These are phyloP conservation scores for Thryonomys swinderianus DNA, from an alignment of 2,113 vertebrate genomes.

Conservation along the genomic window DNA sequence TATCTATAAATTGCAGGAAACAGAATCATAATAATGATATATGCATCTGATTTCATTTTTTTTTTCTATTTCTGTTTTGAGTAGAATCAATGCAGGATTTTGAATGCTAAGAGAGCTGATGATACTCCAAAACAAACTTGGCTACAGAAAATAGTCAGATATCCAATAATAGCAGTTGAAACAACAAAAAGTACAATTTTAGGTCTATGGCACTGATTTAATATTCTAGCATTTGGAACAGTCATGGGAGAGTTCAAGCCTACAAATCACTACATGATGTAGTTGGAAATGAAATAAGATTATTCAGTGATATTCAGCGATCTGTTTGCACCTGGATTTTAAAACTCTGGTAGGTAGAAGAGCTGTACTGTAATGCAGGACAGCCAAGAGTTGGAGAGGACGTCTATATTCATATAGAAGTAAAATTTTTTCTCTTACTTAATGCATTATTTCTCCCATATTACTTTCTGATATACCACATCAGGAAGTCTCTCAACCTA, in stretches of 20 bases:
- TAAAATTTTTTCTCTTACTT: neutral
- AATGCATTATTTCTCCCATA: neutral
- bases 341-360: neutral
- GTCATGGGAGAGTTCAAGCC: neutral
- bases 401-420: neutral
- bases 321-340: neutral
- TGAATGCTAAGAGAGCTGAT: neutral
- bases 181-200: neutral
- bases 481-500: neutral
- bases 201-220: neutral
- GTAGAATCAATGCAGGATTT: neutral
- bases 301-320: neutral
- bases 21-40: neutral
- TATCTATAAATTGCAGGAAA: neutral
- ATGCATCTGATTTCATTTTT: neutral
- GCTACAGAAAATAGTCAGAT: neutral
- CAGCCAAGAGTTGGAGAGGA: neutral
- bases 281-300: constrained; percentile 13
- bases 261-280: neutral
- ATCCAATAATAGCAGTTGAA: neutral
- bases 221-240: neutral
- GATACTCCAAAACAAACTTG: neutral
- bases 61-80: neutral
- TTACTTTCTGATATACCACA: neutral
- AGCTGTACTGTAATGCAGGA: neutral